phyloP scores from a whole-genome alignment of 2,113 vertebrate genomes.

The Scomber scombrus region DNA sequence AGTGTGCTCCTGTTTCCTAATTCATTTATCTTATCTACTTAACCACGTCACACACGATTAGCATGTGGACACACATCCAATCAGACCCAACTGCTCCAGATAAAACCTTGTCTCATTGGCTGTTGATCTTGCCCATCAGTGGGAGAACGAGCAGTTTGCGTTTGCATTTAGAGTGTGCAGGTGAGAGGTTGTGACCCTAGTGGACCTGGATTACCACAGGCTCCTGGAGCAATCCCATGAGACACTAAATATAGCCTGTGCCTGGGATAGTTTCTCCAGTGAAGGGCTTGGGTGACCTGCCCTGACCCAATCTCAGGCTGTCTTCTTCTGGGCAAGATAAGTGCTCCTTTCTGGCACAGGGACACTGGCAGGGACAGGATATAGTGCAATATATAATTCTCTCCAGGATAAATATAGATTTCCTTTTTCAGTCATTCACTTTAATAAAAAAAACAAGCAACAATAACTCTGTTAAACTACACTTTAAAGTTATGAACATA shows the following conservation, averaged over 20 bases:
- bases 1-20: constrained; percentile 49
- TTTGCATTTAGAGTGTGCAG: constrained; percentile 24
- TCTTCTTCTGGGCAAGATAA: constrained; percentile 33
- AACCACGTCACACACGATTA: constrained; percentile 23
- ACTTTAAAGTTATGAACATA: no score
- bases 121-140: neutral
- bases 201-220: constrained; percentile 70
- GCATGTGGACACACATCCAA: constrained; percentile 10
- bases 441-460: neutral
- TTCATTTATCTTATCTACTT: constrained; percentile 55
- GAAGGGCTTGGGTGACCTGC: constrained; percentile 42
- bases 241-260: constrained; percentile 70
- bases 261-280: constrained; percentile 53
- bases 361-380: neutral
- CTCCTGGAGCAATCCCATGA: constrained; percentile 67
- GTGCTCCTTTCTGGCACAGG: constrained; percentile 40
- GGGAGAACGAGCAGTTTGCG: neutral
- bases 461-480: no score
- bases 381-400: neutral
- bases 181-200: constrained; percentile 56
- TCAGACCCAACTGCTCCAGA: constrained; percentile 46
- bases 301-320: constrained; percentile 42
- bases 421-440: neutral
- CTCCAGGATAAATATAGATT: neutral
- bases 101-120: constrained; percentile 33